Percentiles rank a stretch among this genome's conserved stretches.
Conservation (phyloP, 2,113 vertebrate species). For the Daboia siamensis region DNA sequence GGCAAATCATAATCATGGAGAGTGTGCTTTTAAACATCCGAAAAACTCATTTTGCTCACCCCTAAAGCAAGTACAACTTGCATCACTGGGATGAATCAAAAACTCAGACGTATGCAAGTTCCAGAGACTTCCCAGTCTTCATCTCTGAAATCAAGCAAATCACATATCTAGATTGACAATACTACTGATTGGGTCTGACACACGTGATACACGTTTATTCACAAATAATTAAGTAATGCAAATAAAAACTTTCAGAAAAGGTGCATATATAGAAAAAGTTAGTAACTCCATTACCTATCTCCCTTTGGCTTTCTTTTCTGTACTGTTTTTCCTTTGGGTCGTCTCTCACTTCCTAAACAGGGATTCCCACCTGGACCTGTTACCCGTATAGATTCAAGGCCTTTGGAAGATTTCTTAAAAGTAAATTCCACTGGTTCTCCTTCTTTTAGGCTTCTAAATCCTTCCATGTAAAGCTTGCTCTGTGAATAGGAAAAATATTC, state of each 20-base stretch:
- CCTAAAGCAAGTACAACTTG: background rate
- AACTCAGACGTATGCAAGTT: background rate
- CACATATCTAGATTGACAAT: background rate
- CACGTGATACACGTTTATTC: slow-evolving; percentile 16
- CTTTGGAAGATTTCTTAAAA: slow-evolving; percentile 98
- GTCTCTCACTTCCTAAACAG: slow-evolving; percentile 95
- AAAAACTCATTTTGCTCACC: background rate
- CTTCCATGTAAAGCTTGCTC: slow-evolving; percentile 99
- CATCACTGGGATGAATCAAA: background rate
- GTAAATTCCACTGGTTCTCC: slow-evolving; percentile 98
- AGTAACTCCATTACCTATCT: slow-evolving; percentile 85
- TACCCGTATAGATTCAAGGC: slow-evolving; percentile 97
- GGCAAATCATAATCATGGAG: background rate
- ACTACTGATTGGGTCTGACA: background rate
- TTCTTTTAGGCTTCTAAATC: slow-evolving; percentile 99
- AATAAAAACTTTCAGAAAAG: slow-evolving; percentile 39
- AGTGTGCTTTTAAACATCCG: background rate
- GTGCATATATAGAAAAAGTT: background rate
- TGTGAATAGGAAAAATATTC: slow-evolving; percentile 68
- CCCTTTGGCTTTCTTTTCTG: slow-evolving; percentile 98
- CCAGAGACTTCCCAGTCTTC: background rate
- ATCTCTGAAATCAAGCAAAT: background rate
- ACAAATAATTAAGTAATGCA: slow-evolving; percentile 31
- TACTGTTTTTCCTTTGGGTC: slow-evolving; percentile 95
- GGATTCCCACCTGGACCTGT: slow-evolving; percentile 93